Percentiles rank a stretch among this genome's conserved stretches.
Evolutionary conservation across 2,797 vertebrate genomes (phyloP).

Genomic region (Lagorchestes hirsutus): DNA sequence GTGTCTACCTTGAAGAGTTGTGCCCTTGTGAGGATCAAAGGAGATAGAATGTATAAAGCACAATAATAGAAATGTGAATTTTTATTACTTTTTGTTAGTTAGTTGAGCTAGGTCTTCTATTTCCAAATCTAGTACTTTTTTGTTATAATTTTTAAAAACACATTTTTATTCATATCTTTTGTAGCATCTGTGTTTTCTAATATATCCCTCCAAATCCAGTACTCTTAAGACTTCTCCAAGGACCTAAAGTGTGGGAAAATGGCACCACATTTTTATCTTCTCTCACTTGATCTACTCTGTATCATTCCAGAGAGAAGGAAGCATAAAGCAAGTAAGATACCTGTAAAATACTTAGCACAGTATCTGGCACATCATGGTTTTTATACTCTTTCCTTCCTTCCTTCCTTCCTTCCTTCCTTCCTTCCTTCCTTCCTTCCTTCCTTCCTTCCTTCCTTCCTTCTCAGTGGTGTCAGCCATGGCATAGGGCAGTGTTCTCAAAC

Average conservation of each 20-base stretch:
- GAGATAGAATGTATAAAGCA: not conserved
- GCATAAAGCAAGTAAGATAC: not conserved
- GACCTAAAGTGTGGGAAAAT: no score
- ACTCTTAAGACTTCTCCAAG: no score
- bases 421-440: no score
- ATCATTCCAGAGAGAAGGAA: not conserved
- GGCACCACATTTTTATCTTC: not conserved
- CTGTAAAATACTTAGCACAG: not conserved
- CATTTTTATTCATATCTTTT: not conserved
- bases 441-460: not conserved
- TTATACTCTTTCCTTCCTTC: not conserved
- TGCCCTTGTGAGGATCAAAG: not conserved
- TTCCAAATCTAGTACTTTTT: not conserved
- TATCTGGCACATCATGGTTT: not conserved
- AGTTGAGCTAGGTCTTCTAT: not conserved
- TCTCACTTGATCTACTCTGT: not conserved
- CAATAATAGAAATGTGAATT: not conserved
- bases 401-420: no score
- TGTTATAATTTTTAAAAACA: not conserved
- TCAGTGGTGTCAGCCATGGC: not conserved
- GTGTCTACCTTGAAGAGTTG: not conserved
- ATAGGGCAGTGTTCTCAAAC: not conserved
- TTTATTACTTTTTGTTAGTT: not conserved
- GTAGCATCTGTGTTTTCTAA: not conserved
- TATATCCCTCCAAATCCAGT: not conserved